Evolutionary conservation across 2,888 invertebrate species (phyloP).

Genomic region (Clostera curtula): DNA sequence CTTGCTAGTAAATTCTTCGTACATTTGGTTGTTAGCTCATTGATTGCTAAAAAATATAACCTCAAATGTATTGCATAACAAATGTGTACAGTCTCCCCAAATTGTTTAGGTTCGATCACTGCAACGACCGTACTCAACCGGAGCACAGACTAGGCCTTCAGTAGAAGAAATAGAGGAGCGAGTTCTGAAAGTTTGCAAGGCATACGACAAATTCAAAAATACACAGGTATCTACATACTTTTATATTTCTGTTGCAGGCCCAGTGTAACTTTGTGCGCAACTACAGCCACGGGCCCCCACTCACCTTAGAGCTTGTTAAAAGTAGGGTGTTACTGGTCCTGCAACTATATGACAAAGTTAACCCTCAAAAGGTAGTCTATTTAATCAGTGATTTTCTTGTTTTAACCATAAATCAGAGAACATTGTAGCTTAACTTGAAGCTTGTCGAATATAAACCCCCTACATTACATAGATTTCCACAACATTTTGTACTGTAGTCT

Average conservation of each 20-base stretch:
- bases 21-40: conserved; percentile 1
- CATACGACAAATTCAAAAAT: conserved; percentile 91
- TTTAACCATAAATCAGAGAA: too few species aligned
- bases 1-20: too few species aligned
- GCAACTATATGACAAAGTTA: conserved; percentile 98
- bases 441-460: too few species aligned
- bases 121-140: conserved; percentile 47
- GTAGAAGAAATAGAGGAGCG: conserved; percentile 83
- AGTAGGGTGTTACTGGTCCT: conserved; percentile 96
- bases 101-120: conserved; percentile 61
- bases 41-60: conserved; percentile 46
- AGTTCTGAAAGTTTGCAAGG: conserved; percentile 89
- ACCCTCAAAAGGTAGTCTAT: conserved; percentile 88
- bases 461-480: too few species aligned
- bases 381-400: too few species aligned
- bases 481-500: too few species aligned
- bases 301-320: conserved; percentile 87
- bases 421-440: too few species aligned
- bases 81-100: conserved; percentile 53
- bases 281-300: conserved; percentile 84
- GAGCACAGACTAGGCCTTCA: conserved; percentile 66
- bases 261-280: conserved; percentile 79
- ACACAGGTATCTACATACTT: conserved; percentile 82
- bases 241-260: conserved; percentile 75
- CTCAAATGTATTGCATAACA: conserved; percentile 71